Conservation (phyloP, 2,888 invertebrate species). For the Catocala fraxini region DNA sequence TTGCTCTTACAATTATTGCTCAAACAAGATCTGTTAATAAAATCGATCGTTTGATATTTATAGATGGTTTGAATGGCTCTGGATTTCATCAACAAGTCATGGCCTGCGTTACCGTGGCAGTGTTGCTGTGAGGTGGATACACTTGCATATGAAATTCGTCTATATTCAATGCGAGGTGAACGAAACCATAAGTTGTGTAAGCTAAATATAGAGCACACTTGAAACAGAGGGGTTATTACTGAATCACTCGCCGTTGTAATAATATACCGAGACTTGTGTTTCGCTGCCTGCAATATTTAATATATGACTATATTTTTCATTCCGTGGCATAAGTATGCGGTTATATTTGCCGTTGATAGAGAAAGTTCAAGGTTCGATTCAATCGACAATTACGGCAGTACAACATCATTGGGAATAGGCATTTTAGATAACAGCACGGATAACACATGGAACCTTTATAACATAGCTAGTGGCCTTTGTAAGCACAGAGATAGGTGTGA, state of each 20-base stretch:
- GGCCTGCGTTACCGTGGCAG: constrained; percentile 12
- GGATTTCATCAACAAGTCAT: constrained; percentile 49
- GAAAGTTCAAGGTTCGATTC: no score
- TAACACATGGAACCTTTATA: no score
- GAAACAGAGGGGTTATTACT: constrained; percentile 63
- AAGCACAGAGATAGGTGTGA: no score
- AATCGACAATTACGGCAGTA: no score
- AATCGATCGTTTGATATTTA: constrained; percentile 41
- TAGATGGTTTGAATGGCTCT: constrained; percentile 53
- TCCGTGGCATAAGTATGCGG: no score
- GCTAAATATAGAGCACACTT: constrained; percentile 78
- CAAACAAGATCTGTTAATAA: constrained; percentile 37
- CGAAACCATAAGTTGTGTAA: constrained; percentile 71
- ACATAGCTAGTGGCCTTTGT: no score
- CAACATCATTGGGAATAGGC: no score
- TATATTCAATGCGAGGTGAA: constrained; percentile 72
- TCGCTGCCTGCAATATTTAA: constrained; percentile 21
- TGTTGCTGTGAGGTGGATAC: constrained; percentile 46
- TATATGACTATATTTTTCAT: no score
- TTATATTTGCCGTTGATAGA: no score
- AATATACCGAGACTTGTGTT: constrained; percentile 45
- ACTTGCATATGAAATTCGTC: constrained; percentile 55
- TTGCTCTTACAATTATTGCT: constrained; percentile 42
- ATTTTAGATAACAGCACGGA: no score
- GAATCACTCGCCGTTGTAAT: constrained; percentile 60